Conservation (phyloP, 2,888 invertebrate species). For the Limnephilus marmoratus region DNA sequence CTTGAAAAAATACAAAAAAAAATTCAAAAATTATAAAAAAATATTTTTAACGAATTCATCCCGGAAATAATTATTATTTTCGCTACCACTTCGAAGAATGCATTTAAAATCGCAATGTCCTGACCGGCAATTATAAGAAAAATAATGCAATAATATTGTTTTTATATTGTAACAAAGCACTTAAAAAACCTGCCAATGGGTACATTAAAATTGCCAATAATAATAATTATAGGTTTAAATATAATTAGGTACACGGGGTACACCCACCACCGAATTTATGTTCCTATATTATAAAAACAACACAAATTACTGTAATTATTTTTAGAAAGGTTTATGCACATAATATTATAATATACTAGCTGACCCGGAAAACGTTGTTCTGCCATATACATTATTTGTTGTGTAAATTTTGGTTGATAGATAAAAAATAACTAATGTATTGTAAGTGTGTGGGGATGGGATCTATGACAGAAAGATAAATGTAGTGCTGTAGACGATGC, state of each 20-base stretch:
- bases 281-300: neutral
- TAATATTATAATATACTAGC: neutral
- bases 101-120: neutral
- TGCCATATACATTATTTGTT: no score
- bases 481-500: no score
- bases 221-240: neutral
- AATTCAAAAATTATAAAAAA: no score
- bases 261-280: neutral
- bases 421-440: no score
- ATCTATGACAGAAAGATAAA: no score
- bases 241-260: neutral
- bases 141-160: neutral
- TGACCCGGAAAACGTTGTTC: no score
- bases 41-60: neutral
- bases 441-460: no score
- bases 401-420: no score
- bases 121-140: neutral
- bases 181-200: no score
- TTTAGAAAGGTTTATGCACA: neutral
- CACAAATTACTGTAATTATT: neutral
- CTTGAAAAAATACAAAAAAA: no score
- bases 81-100: no score
- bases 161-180: no score
- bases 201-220: neutral
- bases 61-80: neutral